Conservation (phyloP, 2,888 invertebrate genomes). For the Oligia latruncula region DNA sequence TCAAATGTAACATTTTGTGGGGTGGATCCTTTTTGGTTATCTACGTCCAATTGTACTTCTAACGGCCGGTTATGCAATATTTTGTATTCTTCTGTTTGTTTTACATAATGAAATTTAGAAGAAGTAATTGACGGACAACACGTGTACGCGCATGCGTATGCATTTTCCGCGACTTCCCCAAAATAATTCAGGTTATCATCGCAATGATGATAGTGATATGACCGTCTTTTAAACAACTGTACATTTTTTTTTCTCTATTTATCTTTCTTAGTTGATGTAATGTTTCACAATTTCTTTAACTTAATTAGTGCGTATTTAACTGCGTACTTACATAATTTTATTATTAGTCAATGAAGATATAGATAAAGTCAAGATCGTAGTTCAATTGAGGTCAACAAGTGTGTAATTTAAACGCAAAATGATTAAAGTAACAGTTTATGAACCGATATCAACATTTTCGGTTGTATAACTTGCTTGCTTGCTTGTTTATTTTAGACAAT, state of each 20-base stretch:
- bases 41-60: no score
- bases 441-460: not conserved
- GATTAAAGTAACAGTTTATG: slow-evolving; percentile 11
- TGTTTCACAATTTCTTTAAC: not conserved
- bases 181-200: not conserved
- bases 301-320: slow-evolving; percentile 7
- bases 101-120: not conserved
- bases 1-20: no score
- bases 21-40: no score
- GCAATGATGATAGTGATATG: not conserved
- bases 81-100: not conserved
- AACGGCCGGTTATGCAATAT: no score
- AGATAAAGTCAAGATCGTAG: slow-evolving; percentile 18
- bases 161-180: not conserved
- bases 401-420: slow-evolving; percentile 15
- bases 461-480: not conserved
- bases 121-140: not conserved
- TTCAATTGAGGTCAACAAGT: slow-evolving; percentile 31
- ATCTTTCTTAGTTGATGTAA: not conserved
- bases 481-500: not conserved
- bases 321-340: not conserved
- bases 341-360: slow-evolving; percentile 7
- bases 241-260: not conserved
- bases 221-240: no score
- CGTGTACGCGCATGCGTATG: not conserved